Evolutionary conservation across 2,888 invertebrate genomes (phyloP).

Genomic region (Caenorhabditis drosophilae): DNA sequence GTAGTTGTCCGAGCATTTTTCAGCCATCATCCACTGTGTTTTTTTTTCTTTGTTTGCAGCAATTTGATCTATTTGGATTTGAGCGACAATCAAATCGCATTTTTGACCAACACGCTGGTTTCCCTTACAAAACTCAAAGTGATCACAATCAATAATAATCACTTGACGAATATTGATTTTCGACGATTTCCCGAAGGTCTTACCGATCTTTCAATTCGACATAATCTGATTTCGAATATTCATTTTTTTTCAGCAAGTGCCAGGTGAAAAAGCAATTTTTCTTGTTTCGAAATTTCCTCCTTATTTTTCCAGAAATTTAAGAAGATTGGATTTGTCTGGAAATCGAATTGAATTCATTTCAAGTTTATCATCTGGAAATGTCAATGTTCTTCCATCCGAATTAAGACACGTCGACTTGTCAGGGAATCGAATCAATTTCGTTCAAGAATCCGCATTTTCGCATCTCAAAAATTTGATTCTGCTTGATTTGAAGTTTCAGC

Average conservation of each 20-base stretch:
- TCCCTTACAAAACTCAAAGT: constrained; percentile 43
- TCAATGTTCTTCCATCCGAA: constrained; percentile 41
- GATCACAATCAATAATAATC: constrained; percentile 48
- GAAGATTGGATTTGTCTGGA: constrained; percentile 49
- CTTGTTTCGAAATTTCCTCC: too few relatives aligned
- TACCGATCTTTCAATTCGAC: constrained; percentile 52
- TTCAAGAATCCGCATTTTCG: constrained; percentile 43
- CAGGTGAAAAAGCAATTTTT: too few relatives aligned
- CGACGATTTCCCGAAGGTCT: constrained; percentile 51
- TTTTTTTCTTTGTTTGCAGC: too few relatives aligned
- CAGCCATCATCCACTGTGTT: too few relatives aligned
- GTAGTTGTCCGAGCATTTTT: too few relatives aligned
- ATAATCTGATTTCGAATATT: constrained; percentile 45
- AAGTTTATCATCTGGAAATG: constrained; percentile 28
- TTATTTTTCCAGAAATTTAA: constrained; percentile 44
- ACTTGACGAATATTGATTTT: constrained; percentile 52
- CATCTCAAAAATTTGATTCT: constrained; percentile 35
- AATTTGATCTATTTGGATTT: constrained; percentile 55
- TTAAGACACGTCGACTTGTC: constrained; percentile 49
- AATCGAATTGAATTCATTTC: constrained; percentile 50
- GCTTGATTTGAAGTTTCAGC: constrained; percentile 51
- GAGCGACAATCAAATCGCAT: constrained; percentile 49
- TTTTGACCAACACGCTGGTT: constrained; percentile 51
- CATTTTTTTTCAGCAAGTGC: constrained; percentile 47
- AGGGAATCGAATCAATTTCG: constrained; percentile 34